These are phyloP conservation scores for Heliconius hermathena DNA, from an alignment of 1,140 invertebrate species.

Conservation along the genomic window DNA sequence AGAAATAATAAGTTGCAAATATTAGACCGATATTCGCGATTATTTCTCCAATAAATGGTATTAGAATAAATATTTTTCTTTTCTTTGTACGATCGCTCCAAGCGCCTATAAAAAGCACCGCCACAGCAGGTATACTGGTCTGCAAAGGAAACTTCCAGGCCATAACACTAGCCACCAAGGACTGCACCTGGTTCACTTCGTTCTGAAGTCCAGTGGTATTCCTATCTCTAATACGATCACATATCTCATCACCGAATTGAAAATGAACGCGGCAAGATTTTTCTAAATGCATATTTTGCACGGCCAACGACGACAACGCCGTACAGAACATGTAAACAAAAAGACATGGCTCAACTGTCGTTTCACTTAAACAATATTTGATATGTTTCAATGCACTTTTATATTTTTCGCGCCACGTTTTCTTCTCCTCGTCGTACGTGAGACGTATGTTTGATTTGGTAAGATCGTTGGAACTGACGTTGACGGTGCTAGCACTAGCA, in stretches of 20 bases:
- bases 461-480: constrained; percentile 57
- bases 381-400: constrained; percentile 61
- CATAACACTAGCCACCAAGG: constrained; percentile 82
- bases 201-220: constrained; percentile 73
- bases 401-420: constrained; percentile 63
- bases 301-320: constrained; percentile 67
- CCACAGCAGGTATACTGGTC: constrained; percentile 83
- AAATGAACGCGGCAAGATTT: constrained; percentile 85
- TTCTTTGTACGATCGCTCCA: constrained; percentile 85
- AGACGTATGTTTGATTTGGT: constrained; percentile 68
- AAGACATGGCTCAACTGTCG: constrained; percentile 73
- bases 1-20: constrained; percentile 75
- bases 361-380: constrained; percentile 60
- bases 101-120: constrained; percentile 85
- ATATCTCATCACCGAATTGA: constrained; percentile 81
- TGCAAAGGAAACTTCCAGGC: constrained; percentile 80
- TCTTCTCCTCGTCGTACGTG: constrained; percentile 50
- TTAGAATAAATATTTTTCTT: constrained; percentile 84
- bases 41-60: constrained; percentile 84
- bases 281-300: constrained; percentile 77
- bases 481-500: constrained; percentile 54
- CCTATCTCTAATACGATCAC: constrained; percentile 81
- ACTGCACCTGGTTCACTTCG: constrained; percentile 82
- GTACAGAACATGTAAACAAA: constrained; percentile 74
- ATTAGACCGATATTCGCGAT: constrained; percentile 73